Evolutionary conservation across 2,113 vertebrate genomes (phyloP), one percentile per base, ranked within the genome.

Genomic region (Nesoenas mayeri): DNA sequence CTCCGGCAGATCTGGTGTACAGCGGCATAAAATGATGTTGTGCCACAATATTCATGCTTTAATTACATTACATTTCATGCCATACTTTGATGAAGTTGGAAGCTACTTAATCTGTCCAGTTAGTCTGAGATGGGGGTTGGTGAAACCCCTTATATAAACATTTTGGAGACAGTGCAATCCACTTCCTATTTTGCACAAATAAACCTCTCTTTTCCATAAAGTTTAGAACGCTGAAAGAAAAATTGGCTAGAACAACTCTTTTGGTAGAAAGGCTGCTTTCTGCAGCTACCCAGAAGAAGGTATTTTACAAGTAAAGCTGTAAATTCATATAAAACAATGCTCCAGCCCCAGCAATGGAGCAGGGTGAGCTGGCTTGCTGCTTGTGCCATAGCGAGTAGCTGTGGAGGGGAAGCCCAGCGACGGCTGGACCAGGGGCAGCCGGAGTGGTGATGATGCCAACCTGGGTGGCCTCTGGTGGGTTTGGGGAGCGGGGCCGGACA

Each of bases 231-330:
- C 50, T 53, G 29, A 75, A 69, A 82, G 7, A 54, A 72, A 80
- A 89, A 84, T 9, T 79, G 74, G 66, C 81, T 28, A 20, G 50
- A 94, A 58, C 19, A n/a, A 83, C 16, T 85, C 81, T 74, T 64
- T n/a, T 77, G 85, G 67, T 77, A 88, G 71, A 64, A 82, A 48
- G 25, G 14, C 54, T 94, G 54, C 62, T 96, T 89, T 94, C 79
- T 93, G 32, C 88, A 88, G 70, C 61, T 60, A 44, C 61, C 69
- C 86, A 57, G 40, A 86, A 89, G 61, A 84, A 83, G 57, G 69
- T 87, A 24, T 91, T 95, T 95, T 91, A 93, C 7, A 12, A 93
- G 84, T 2, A 86, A 81, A 91, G 53, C 69, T 61, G 25, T 91
- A 36, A 95, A 89, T 26, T 87, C 21, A 10, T 31, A 36, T 58